phyloP scores from a whole-genome alignment of 2,113 vertebrate species.

The Perognathus longimembris region DNA sequence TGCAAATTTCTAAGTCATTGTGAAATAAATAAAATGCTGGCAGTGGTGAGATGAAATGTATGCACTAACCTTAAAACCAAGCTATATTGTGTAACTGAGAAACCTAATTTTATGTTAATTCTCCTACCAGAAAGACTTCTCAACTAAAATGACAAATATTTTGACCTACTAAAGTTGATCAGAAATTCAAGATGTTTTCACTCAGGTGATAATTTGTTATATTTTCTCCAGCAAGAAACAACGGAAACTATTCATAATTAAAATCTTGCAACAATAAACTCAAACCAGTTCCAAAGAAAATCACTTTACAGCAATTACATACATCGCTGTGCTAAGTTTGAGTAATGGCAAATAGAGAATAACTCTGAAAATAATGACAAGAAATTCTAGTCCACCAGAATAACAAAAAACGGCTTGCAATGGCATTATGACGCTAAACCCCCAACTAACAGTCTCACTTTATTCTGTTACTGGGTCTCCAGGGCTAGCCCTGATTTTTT shows the following conservation, averaged over 20 bases:
- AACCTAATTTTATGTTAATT: constrained; percentile 16
- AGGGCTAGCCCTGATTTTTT: constrained; percentile 45
- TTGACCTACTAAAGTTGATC: neutral
- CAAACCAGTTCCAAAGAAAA: neutral
- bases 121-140: neutral
- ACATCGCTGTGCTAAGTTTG: neutral
- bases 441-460: neutral
- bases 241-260: neutral
- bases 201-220: neutral
- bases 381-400: neutral
- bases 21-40: constrained; percentile 2
- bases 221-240: constrained; percentile 7
- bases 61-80: neutral
- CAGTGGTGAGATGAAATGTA: neutral
- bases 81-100: neutral
- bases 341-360: neutral
- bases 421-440: too few species aligned
- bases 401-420: neutral
- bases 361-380: neutral
- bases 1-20: neutral
- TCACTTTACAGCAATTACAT: neutral
- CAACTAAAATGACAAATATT: neutral
- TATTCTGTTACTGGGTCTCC: neutral
- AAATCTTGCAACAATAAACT: neutral
- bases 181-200: neutral